These are phyloP conservation scores for Crotalus helleri DNA, from an alignment of 2,113 vertebrate species.

Conservation along the genomic window DNA sequence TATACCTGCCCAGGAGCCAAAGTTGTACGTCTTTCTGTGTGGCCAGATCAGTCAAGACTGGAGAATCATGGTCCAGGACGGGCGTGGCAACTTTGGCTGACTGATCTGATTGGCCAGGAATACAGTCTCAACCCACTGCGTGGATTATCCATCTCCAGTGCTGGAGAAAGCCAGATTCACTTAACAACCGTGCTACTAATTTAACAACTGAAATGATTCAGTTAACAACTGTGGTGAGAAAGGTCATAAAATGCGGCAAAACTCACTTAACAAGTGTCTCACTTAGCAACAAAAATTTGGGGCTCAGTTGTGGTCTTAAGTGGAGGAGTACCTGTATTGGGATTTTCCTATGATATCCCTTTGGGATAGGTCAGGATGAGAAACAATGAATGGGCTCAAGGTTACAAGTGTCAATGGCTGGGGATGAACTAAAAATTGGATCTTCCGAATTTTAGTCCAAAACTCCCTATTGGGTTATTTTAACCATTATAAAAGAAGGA, in stretches of 20 bases:
- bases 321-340: not conserved
- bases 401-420: not conserved
- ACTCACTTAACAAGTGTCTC: not conserved
- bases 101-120: no score
- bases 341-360: not conserved
- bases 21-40: no score
- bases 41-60: no score
- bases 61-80: no score
- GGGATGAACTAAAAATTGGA: not conserved
- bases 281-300: not conserved
- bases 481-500: not conserved
- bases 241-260: not conserved
- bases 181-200: not conserved
- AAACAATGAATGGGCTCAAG: not conserved
- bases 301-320: not conserved
- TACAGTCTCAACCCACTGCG: no score
- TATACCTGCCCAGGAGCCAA: no score
- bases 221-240: not conserved
- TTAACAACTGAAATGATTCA: not conserved
- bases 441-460: not conserved
- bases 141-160: no score
- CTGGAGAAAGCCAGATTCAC: not conserved
- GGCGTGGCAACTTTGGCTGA: no score
- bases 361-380: not conserved
- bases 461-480: not conserved